A percentile compares a stretch with the other conserved stretches of the same genome.
phyloP scores from a whole-genome alignment of 2,113 vertebrate genomes.

The Miniopterus natalensis region DNA sequence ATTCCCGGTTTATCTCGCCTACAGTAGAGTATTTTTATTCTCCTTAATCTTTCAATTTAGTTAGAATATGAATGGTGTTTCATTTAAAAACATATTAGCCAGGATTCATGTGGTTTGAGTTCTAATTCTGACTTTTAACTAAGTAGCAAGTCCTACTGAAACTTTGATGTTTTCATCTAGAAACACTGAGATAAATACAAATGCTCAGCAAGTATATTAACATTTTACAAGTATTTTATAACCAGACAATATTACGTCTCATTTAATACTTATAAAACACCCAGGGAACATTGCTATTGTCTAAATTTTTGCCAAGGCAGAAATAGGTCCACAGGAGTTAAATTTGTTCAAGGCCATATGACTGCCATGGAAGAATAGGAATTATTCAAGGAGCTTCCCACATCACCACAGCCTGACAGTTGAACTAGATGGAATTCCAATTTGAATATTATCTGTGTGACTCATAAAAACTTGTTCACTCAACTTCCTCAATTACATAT shows the following conservation, averaged over 20 bases:
- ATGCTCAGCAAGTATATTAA: neutral
- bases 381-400: neutral
- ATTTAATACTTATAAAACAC: neutral
- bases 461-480: neutral
- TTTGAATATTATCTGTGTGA: neutral
- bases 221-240: slow-evolving; percentile 22
- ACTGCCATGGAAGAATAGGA: neutral
- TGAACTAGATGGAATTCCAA: neutral
- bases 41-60: neutral
- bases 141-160: neutral
- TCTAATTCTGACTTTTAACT: slow-evolving; percentile 24
- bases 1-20: neutral
- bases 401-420: neutral
- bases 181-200: neutral
- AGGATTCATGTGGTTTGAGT: neutral
- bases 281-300: neutral
- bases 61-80: neutral
- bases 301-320: slow-evolving; percentile 6
- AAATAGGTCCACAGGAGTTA: neutral
- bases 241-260: neutral
- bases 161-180: neutral
- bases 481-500: neutral
- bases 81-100: neutral
- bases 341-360: neutral
- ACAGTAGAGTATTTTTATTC: neutral